phyloP scores from a whole-genome alignment of 2,797 vertebrate genomes.

The Helostoma temminkii region DNA sequence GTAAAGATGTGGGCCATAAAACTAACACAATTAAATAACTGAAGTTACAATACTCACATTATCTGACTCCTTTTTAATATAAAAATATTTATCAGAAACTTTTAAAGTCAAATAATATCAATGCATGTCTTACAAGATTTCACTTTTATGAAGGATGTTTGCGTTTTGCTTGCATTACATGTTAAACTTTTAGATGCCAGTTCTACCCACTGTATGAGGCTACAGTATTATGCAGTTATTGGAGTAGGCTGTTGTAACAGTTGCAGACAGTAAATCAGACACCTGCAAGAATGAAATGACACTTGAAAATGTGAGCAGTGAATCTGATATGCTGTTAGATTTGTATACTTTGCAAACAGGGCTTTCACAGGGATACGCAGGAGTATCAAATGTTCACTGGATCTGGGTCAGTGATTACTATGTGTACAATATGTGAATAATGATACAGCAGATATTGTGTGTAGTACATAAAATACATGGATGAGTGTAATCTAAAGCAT shows the following conservation, averaged over 20 bases:
- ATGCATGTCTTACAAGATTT: neutral
- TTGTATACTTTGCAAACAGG: neutral
- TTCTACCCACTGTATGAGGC: neutral
- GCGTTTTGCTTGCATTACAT: too few species aligned
- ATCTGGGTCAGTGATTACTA: conserved; percentile 2
- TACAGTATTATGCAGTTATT: neutral
- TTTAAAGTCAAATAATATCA: neutral
- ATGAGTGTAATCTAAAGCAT: neutral
- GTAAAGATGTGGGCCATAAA: too few species aligned
- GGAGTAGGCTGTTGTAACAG: neutral
- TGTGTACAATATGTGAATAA: neutral
- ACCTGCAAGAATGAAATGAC: neutral
- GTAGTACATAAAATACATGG: neutral
- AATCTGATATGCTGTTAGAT: neutral
- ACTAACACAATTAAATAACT: neutral
- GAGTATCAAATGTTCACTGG: neutral
- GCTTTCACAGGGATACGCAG: neutral
- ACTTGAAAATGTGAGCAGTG: neutral
- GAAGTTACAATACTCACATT: too few species aligned
- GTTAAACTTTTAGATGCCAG: neutral
- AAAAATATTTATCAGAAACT: neutral
- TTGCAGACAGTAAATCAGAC: conserved; percentile 3
- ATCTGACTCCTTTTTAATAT: neutral
- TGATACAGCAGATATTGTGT: neutral
- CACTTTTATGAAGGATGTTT: neutral